Base-by-base conservation (phyloP, 2,797 vertebrate species). In the Tapera naevia region DNA sequence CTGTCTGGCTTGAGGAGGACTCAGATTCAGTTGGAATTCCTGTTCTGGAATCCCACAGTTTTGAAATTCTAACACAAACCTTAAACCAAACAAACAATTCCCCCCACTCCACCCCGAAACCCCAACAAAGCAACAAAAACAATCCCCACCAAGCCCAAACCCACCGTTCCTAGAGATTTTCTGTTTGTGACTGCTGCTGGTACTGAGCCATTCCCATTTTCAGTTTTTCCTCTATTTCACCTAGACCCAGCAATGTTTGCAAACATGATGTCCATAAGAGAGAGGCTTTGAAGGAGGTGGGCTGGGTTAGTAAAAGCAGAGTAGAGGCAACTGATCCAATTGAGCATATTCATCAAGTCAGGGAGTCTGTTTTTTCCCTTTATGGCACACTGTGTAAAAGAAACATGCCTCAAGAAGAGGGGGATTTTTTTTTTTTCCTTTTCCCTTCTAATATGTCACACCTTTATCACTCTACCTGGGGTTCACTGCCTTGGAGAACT, bases 401-500 rank as follows among this genome's bases (percentile, higher is more conserved):
- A 83, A 92, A 80, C 0, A 0, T 54, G 27, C 9, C 30, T 86
- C 37, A 43, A 86, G 56, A 7, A 56, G 2, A 33, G 22, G 37
- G 4, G 7, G 24, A n/a, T 13, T 15, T 4, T 57, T 64, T 46
- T 25, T 41, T 35, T 5, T 5, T 32, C 7, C 4, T 12, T 16
- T 5, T 3, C 25, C 14, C 19, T 33, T 62, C 2, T 9, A 54
- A 16, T 54, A 33, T 45, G 25, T 93, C 78, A 87, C 24, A 41
- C 37, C 15, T 88, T 80, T 88, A 53, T 83, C 64, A 32, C 37
- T 89, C 46, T 93, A 85, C 88, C 75, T 93, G 74, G 65, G 65
- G 54, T 72, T 85, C 57, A 33, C 48, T 94, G 71, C 58, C 74
- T 71, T 81, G 80, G 69, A 88, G 71, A 95, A 43, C 53, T 78